Conservation (phyloP, 2,113 vertebrate species). For the Barnardius zonarius region DNA sequence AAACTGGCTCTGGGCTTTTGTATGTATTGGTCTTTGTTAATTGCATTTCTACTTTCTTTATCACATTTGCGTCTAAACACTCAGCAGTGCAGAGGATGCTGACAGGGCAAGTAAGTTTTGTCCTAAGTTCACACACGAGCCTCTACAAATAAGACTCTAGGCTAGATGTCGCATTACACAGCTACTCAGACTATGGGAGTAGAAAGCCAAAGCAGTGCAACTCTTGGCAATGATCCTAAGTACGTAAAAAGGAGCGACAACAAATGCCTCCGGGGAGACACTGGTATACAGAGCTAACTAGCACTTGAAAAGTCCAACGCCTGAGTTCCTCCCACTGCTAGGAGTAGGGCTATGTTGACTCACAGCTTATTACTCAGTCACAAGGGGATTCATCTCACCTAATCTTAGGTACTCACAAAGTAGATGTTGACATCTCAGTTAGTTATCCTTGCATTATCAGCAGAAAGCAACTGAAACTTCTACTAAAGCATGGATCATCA, state of each 20-base stretch:
- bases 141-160: background rate
- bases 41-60: conserved; percentile 57
- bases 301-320: background rate
- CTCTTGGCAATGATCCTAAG: background rate
- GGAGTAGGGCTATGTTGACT: fast-evolving
- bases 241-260: background rate
- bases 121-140: background rate
- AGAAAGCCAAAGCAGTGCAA: background rate
- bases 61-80: conserved; percentile 30
- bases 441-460: background rate
- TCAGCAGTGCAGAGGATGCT: conserved; percentile 11
- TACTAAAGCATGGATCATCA: background rate
- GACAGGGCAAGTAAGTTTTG: conserved; percentile 44
- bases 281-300: background rate
- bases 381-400: background rate
- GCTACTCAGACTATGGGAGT: background rate
- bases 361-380: background rate
- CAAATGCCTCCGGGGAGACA: background rate
- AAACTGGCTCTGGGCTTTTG: conserved; percentile 20
- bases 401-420: background rate
- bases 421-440: background rate
- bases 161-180: fast-evolving
- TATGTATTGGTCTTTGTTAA: conserved; percentile 55
- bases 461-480: background rate
- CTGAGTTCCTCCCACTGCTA: background rate